Evolutionary conservation across 2,888 invertebrate genomes (phyloP).

Genomic region (Spodoptera picta): DNA sequence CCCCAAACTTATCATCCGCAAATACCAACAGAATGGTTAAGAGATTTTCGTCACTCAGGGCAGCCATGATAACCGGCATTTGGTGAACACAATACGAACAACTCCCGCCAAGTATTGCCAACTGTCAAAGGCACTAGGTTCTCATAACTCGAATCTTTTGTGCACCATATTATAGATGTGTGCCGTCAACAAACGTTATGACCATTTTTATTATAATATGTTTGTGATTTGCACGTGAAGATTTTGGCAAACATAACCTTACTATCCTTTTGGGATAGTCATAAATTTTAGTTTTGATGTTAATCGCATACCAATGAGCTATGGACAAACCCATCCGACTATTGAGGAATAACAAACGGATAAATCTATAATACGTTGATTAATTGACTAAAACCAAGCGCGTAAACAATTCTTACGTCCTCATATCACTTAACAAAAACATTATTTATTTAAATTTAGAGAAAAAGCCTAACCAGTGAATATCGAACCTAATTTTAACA

Average conservation of each 20-base stretch:
- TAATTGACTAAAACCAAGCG: too few species aligned
- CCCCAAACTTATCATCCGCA: conserved; percentile 13
- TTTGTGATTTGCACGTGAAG: too few species aligned
- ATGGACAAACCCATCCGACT: too few species aligned
- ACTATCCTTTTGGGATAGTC: neutral
- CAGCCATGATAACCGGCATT: conserved; percentile 36
- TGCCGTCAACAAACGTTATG: conserved; percentile 13
- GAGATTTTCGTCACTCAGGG: conserved; percentile 30
- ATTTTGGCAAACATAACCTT: neutral
- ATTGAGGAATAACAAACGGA: too few species aligned
- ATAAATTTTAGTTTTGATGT: too few species aligned
- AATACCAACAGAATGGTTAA: conserved; percentile 20
- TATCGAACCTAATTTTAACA: neutral
- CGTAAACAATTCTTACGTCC: too few species aligned
- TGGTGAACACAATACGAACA: conserved; percentile 42
- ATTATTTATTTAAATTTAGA: too few species aligned
- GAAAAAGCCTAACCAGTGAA: neutral
- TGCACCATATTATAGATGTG: conserved; percentile 57
- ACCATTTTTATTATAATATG: conserved; percentile 15
- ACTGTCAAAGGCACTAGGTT: conserved; percentile 64
- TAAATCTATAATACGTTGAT: too few species aligned
- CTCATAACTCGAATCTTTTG: conserved; percentile 68
- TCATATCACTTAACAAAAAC: too few species aligned
- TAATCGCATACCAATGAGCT: too few species aligned
- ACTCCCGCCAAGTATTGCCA: conserved; percentile 50